Evolutionary conservation across 2,888 invertebrate genomes (phyloP).

Genomic region (Petrolisthes manimaculis): DNA sequence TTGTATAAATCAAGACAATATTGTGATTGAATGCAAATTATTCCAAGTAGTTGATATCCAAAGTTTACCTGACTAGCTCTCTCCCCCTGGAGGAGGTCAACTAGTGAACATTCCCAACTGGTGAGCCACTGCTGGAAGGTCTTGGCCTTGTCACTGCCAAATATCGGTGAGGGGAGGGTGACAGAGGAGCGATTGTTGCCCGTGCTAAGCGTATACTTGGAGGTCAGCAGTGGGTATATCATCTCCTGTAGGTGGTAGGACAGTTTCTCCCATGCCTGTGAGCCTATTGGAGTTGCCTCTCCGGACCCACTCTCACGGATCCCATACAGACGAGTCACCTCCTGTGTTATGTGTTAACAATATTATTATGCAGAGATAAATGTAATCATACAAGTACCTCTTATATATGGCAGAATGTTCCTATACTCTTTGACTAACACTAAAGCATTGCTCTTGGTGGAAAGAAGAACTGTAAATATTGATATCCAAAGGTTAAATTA

Average conservation of each 20-base stretch:
- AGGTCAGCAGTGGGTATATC: conserved; percentile 60
- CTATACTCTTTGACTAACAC: too few species aligned
- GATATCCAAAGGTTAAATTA: too few species aligned
- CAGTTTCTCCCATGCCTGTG: conserved; percentile 48
- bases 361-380: background rate
- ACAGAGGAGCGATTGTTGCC: conserved; percentile 29
- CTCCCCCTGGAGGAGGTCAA: conserved; percentile 64
- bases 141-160: conserved; percentile 64
- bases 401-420: too few species aligned
- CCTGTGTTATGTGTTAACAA: conserved; percentile 37
- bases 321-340: conserved; percentile 60
- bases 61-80: conserved; percentile 52
- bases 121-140: conserved; percentile 67
- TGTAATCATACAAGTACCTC: too few species aligned
- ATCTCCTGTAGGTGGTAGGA: conserved; percentile 61
- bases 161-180: conserved; percentile 65
- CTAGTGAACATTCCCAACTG: conserved; percentile 67
- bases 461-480: too few species aligned
- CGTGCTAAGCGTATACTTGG: conserved; percentile 61
- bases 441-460: too few species aligned
- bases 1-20: too few species aligned
- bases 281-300: conserved; percentile 40
- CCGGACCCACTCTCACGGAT: conserved; percentile 52
- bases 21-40: background rate
- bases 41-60: background rate